Base-by-base conservation (phyloP, 2,797 vertebrate species). In the Pangasius krempfi region DNA sequence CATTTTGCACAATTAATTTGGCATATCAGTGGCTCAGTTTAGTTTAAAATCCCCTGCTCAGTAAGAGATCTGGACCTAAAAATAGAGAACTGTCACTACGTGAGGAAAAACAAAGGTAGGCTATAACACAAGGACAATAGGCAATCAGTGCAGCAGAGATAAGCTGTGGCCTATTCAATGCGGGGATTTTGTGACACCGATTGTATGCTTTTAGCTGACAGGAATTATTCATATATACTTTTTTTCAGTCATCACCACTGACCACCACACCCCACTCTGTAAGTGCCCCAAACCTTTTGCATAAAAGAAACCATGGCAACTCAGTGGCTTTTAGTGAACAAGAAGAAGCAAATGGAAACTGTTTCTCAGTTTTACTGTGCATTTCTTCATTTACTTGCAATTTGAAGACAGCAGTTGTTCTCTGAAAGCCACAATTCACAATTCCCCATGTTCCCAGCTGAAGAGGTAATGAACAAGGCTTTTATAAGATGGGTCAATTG, bases 221-320 rank as follows among this genome's bases (percentile, higher is more conserved):
- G 79, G 86, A 82, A 87, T 84, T 75, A 83, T 84, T 60, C 52
- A 52, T 62, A 75, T 27, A 37, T 33, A 37, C 33, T 1, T 27
- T 60, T 40, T 68, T 66, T 68, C 27, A 66, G 7, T 66, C 25
- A 12, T 16, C 44, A 52, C 13, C n/a, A 66, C 44, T 68, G 62
- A 64, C 80, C n/a, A 66, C 16, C 4, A 50, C 44, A 84, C 44
- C 44, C 82, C 62, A 84, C 62, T 66, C 62, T 47, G 56, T 66
- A 33, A 66, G 6, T 47, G 27, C 14, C 20, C 44, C 33, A 66
- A 30, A 27, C 27, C 1, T 47, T 82, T 50, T 84, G 44, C 44
- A 66, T 50, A 30, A 66, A 83, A 62, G 18, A 86, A 82, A 82
- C 78, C 78, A 81, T 70, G 78, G 78, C 64, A 72, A 87, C 64